phyloP scores from a whole-genome alignment of 1,140 invertebrate genomes.

The Drosophila elegans region DNA sequence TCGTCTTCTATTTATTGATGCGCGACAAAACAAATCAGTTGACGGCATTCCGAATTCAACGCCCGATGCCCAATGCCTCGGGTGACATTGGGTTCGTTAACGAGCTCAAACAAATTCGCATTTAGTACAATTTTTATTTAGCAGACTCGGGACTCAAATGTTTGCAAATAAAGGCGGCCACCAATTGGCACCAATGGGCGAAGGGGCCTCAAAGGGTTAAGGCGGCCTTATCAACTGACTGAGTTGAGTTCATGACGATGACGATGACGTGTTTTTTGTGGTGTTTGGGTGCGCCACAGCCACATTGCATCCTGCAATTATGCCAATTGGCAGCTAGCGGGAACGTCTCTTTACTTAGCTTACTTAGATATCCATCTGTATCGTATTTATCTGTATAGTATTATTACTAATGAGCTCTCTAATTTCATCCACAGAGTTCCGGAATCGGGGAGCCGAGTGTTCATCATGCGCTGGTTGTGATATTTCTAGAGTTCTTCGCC shows the following conservation, averaged over 20 bases:
- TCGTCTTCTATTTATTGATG: conserved; percentile 49
- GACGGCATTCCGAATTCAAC: conserved; percentile 4
- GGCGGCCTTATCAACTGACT: conserved; percentile 8
- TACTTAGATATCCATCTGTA: conserved; percentile 4
- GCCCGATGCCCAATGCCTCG: not conserved
- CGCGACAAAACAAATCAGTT: conserved; percentile 55
- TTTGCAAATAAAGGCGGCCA: conserved; percentile 44
- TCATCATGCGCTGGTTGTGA: conserved; percentile 99
- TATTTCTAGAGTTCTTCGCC: conserved; percentile 99
- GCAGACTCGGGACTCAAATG: conserved; percentile 29
- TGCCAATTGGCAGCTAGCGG: conserved; percentile 13
- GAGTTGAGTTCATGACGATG: conserved; percentile 8
- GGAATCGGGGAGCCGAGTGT: conserved; percentile 97
- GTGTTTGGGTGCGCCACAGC: not conserved
- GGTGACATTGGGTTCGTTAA: conserved; percentile 32
- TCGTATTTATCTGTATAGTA: conserved; percentile 1
- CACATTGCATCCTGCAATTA: conserved; percentile 27
- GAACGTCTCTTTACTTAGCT: conserved; percentile 15
- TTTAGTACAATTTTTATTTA: conserved; percentile 56
- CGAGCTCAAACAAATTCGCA: conserved; percentile 58
- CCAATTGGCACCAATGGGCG: conserved; percentile 2
- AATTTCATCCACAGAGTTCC: conserved; percentile 85
- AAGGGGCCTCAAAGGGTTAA: conserved; percentile 31
- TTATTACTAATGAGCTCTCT: conserved; percentile 10
- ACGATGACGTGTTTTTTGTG: conserved; percentile 7